Percentiles rank a stretch among this genome's conserved stretches.
phyloP scores from a whole-genome alignment of 2,113 vertebrate species.

The Solea solea region DNA sequence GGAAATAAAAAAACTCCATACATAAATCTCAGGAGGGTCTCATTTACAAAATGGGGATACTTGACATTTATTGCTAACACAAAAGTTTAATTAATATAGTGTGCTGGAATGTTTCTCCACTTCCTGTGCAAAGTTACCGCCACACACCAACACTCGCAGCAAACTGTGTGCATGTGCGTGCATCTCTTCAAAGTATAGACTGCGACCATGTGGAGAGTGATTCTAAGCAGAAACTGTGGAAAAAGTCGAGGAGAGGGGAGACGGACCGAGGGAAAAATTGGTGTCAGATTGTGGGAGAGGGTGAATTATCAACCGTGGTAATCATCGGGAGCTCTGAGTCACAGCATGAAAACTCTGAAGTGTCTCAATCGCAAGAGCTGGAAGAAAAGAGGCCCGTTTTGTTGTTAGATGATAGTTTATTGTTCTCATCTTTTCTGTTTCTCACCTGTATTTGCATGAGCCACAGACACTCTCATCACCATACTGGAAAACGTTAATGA shows the following conservation, averaged over 20 bases:
- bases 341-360: conserved; percentile 48
- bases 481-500: neutral
- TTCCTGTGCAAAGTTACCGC: conserved; percentile 27
- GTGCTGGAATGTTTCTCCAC: conserved; percentile 38
- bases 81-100: conserved; percentile 35
- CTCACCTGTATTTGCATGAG: neutral
- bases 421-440: neutral
- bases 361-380: conserved; percentile 24
- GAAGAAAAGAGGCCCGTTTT: neutral
- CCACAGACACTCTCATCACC: neutral
- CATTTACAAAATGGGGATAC: conserved; percentile 27
- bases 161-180: conserved; percentile 17
- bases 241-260: conserved; percentile 21
- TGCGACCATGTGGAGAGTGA: conserved; percentile 40
- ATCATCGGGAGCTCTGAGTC: conserved; percentile 73
- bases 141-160: conserved; percentile 1
- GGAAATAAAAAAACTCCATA: conserved; percentile 10
- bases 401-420: conserved; percentile 11
- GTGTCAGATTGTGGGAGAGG: conserved; percentile 61
- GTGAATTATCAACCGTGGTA: conserved; percentile 48
- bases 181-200: conserved; percentile 14
- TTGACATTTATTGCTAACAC: conserved; percentile 24
- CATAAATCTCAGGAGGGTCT: conserved; percentile 34
- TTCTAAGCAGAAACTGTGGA: conserved; percentile 25
- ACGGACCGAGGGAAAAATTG: conserved; percentile 17